Base-by-base conservation (phyloP, 2,888 invertebrate genomes). In the Sturmia bella region DNA sequence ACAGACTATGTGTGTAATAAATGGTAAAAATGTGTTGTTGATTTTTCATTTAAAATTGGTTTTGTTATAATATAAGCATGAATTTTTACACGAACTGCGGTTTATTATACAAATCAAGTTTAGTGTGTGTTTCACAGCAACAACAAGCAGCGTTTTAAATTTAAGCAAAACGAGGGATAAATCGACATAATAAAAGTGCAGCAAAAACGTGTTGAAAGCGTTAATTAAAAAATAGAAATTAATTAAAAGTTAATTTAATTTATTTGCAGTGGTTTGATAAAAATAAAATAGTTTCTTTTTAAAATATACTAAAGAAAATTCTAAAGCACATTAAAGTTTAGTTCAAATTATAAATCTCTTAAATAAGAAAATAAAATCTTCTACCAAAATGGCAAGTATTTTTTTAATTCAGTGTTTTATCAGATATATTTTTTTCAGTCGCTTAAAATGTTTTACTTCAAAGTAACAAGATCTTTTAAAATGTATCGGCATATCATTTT, bases 301-400 rank as follows among this genome's bases (percentile, higher is more conserved):
- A 37, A 61, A 17, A 50, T 50, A n/a, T 5, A 48, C 4, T 39
- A 17, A n/a, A n/a, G 3, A 13, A 45, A 61, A 3, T 13, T 27
- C 27, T 12, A 39, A 45, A 24, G 5, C 9, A 3, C 0, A 17
- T 27, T 70, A 13, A 24, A 59, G 41, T 13, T 7, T 9, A 3
- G 4, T 19, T 19, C 6, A 24, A 37, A 48, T 12, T 32, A 32
- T n/a, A n/a, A n/a, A n/a, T n/a, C n/a, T n/a, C n/a, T n/a, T n/a
- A n/a, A n/a, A n/a, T n/a, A n/a, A n/a, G n/a, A n/a, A n/a, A n/a
- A n/a, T n/a, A n/a, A 21, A 12, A 0, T 15, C n/a, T 54, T 43
- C 37, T 0, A 6, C n/a, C 37, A 64, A 45, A 66, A 74, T 74
- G 74, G 74, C 66, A 66, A 74, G 74, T 66, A n/a, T n/a, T n/a